A percentile compares a stretch with the other conserved stretches of the same genome.
Conservation (phyloP, 2,888 invertebrate genomes). For the Agrotis segetum region DNA sequence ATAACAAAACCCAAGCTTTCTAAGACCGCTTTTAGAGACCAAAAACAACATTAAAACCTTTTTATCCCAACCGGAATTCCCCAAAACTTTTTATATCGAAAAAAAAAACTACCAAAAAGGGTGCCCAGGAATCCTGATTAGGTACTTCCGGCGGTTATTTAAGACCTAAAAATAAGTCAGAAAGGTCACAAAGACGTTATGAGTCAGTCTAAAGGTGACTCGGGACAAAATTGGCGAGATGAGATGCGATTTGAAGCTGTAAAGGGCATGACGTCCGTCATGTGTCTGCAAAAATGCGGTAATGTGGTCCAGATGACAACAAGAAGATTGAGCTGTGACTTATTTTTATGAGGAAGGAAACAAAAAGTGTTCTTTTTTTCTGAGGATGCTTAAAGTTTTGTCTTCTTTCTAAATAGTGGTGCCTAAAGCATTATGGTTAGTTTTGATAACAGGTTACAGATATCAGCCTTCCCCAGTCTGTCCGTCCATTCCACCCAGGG, state of each 20-base stretch:
- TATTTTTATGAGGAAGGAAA: constrained; percentile 6
- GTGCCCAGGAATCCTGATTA: constrained; percentile 83
- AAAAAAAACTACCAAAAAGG: constrained; percentile 76
- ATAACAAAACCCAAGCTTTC: constrained; percentile 39
- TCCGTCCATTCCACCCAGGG: no score
- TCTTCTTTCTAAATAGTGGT: not conserved
- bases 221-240: constrained; percentile 48
- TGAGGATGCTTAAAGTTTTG: not conserved
- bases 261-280: constrained; percentile 40
- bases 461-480: no score
- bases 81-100: constrained; percentile 42
- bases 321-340: constrained; percentile 35
- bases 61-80: constrained; percentile 47
- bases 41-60: constrained; percentile 40
- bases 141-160: constrained; percentile 86
- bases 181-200: constrained; percentile 80
- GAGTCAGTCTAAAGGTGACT: constrained; percentile 83
- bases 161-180: constrained; percentile 83
- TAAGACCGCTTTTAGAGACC: constrained; percentile 23
- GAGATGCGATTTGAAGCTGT: constrained; percentile 26
- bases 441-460: no score
- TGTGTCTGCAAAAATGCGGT: constrained; percentile 17
- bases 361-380: constrained; percentile 5
- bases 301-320: constrained; percentile 25
- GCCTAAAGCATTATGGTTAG: no score